Base-by-base conservation (phyloP, 2,888 invertebrate species). In the Polyploca ridens region DNA sequence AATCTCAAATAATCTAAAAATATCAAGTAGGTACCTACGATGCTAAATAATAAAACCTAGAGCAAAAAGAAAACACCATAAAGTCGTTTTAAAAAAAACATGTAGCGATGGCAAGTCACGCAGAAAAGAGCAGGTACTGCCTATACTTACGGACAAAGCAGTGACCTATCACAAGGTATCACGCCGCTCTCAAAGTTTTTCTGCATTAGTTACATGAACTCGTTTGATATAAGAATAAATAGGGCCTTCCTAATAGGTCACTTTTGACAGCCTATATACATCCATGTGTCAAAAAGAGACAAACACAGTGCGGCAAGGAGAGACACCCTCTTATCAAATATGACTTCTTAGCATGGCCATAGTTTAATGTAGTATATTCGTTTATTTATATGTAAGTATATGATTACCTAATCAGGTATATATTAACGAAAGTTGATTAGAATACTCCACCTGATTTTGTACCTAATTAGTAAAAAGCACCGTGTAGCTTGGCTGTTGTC, bases 371-470 rank as follows among this genome's bases (percentile, higher is more conserved):
- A 19, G 54, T 49, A 11, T 16, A 49, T 49, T 49, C 49, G 16
- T 19, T 54, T 54, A 19, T 54, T 7, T 54, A n/a, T 5, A 41
- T 13, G 11, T 41, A 41, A 13, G 41, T 41, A 41, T 13, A 13
- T 41, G 13, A 41, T 38, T 11, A 41, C 41, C 35, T 35, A 35
- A 5, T 19, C n/a, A 10, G 54, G 54, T 54, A 54, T 54, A 19
- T 19, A 54, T 54, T 54, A 19, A 33, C 16, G 27, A n/a, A 57
- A 10, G n/a, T 19, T 49, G 35, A n/a, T 19, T 8, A 57, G 49
- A 35, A n/a, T 33, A 62, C 19, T 57, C 57, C 57, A 49, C 35
- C 35, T 49, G 11, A 46, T 62, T 33, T 57, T 62, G 27, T 27
- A 44, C 35, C 35, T 35, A 35, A 62, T 16, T 49, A 49, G n/a